Evolutionary conservation across 2,797 vertebrate species (phyloP), one percentile per base, ranked within the genome.

Genomic region (Simalia tracyae): DNA sequence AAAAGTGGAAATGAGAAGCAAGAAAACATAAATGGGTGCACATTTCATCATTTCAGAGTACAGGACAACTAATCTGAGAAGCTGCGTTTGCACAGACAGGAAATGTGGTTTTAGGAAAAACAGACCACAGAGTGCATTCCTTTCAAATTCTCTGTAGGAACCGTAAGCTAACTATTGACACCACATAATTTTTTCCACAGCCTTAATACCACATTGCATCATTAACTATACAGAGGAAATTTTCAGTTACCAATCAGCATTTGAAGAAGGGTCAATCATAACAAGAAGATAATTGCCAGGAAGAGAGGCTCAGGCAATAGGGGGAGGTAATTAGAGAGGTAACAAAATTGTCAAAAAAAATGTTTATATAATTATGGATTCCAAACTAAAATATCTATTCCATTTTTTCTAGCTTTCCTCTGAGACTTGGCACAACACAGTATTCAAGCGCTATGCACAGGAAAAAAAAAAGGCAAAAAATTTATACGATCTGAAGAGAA

Each of bases 21-120:
- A 57, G 0, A 3, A 24, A 64, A 12, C 93, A 76, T 90, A 93
- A 72, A 89, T 28, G 22, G 84, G 46, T 46, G 72, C 36, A 22
- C 19, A 50, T n/a, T 26, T 56, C 31, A 84, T 1, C 12, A 19
- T 46, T 17, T 91, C 57, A 87, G 60, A 93, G 92, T 17, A 88
- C 64, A 92, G 93, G 12, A 91, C 64, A 57, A 86, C 46, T 68
- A 22, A 90, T 84, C 81, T 87, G 14, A 60, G 68, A 89, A 95
- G 85, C 0, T 2, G 0, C 2, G 22, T 7, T 1, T 26, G 42
- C 0, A 0, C 1, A 14, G 90, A 36, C 92, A 19, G 46, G 92
- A 93, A 95, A 7, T 0, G 2, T 5, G 1, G 1, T 76, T 88
- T 56, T 88, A 22, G 0, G 68, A 42, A 36, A 90, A 56, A 88